Base-by-base conservation (phyloP, 23 tunicate genomes). In the Halocynthia roretzi region DNA sequence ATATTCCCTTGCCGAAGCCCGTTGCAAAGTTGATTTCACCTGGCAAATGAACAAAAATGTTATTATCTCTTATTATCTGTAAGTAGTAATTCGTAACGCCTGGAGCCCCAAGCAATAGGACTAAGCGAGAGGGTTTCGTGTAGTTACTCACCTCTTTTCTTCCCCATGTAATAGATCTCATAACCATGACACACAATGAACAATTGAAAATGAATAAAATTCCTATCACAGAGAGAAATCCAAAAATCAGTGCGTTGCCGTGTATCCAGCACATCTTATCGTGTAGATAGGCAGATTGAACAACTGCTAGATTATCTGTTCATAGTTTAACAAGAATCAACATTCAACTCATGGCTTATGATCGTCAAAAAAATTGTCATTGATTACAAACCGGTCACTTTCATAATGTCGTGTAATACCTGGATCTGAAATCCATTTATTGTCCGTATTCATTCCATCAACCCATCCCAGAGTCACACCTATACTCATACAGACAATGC, bases 161-260 rank as follows among this genome's bases (percentile, higher is more conserved):
- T 52, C 84, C 84, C 84, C 84, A 80, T 7, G 84, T 80, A 22
- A 80, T 80, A 19, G 77, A 70, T 52, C 84, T 67, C 40, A 80
- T 54, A 8, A 80, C 84, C 10, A 56, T 50, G 14, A 51, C 55
- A 54, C 64, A 80, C 19, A 80, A 70, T 48, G 71, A 10, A 14
- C 50, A 44, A 71, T 80, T 80, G 7, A 62, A 54, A 7, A 49
- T 6, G 56, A 62, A 61, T 15, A 80, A 48, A 22, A 80, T 54
- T 17, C 84, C 84, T 8, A 57, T 51, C 56, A 56, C 70, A 18
- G 62, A 57, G 14, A 80, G 70, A 71, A 57, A 80, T 14, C 80
- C 80, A 7, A 71, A 54, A 0, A 57, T 57, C 64, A 80, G 52
- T 8, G 84, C 40, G 54, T 56, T 18, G 7, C 67, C 77, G 67